Percentiles rank a stretch among this genome's conserved stretches.
phyloP scores from a whole-genome alignment of 2,113 vertebrate species.

The Herpailurus yagouaroundi region DNA sequence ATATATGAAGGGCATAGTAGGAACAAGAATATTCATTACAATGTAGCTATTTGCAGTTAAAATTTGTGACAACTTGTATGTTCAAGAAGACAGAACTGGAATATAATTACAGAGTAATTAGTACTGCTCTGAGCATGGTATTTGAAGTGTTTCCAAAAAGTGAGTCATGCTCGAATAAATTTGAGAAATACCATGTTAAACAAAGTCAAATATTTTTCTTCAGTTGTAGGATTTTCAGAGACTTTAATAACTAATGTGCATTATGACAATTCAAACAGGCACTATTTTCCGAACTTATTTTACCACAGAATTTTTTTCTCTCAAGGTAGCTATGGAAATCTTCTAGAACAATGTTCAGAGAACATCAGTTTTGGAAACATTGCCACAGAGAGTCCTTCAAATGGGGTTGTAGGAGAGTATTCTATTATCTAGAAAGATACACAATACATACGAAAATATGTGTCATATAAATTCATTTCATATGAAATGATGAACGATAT shows the following conservation, averaged over 20 bases:
- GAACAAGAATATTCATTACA: background rate
- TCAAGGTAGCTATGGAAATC: background rate
- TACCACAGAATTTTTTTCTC: background rate
- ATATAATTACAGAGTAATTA: background rate
- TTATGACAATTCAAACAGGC: background rate
- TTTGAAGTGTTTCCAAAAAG: background rate
- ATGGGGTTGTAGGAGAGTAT: background rate
- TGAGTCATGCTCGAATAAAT: background rate
- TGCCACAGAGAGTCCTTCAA: background rate
- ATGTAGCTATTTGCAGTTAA: background rate
- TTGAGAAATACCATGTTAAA: slow-evolving; percentile 23
- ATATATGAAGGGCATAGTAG: background rate
- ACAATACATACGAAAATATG: background rate
- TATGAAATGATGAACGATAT: too few species aligned
- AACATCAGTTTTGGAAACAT: slow-evolving; percentile 19
- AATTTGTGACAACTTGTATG: background rate
- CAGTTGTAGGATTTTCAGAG: slow-evolving; percentile 1
- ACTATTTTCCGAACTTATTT: slow-evolving; percentile 40
- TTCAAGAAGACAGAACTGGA: background rate
- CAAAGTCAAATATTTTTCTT: background rate
- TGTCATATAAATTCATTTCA: too few species aligned
- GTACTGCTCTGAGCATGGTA: background rate
- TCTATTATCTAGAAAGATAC: background rate
- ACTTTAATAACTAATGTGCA: background rate
- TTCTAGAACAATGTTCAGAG: slow-evolving; percentile 16